A percentile compares a stretch with the other conserved stretches of the same genome.
Evolutionary conservation across 2,797 vertebrate genomes (phyloP).

Genomic region (Myotis vivesi): DNA sequence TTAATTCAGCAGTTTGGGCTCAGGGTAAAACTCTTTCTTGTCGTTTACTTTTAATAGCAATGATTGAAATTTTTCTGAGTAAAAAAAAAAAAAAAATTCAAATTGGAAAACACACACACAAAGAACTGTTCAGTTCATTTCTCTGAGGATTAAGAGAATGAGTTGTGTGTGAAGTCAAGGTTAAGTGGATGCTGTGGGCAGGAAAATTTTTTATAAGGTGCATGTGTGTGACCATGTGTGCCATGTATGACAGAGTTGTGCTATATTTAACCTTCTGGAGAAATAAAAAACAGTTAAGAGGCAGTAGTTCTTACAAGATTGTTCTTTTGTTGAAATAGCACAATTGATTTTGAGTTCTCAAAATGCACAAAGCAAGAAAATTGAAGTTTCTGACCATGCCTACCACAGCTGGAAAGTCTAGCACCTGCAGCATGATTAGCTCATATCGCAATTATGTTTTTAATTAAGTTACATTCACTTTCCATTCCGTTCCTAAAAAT

Average conservation of each 20-base stretch:
- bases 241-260: neutral
- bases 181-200: neutral
- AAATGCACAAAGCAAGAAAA: constrained; percentile 53
- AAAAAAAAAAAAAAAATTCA: neutral
- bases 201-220: neutral
- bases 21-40: neutral
- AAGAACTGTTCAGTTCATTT: constrained; percentile 9
- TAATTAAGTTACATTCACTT: constrained; percentile 64
- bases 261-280: constrained; percentile 30
- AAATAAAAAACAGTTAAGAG: neutral
- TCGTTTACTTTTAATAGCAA: constrained; percentile 13
- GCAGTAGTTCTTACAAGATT: constrained; percentile 3
- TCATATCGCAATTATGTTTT: constrained; percentile 56
- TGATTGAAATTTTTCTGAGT: neutral
- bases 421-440: neutral
- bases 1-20: constrained; percentile 18
- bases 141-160: neutral
- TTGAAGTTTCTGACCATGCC: constrained; percentile 18
- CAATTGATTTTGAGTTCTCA: constrained; percentile 28
- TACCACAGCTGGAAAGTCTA: neutral
- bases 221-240: neutral
- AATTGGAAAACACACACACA: neutral
- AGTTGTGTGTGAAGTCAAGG: neutral
- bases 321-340: neutral
- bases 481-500: constrained; percentile 31